These are phyloP conservation scores for Raja brachyura DNA, from an alignment of 2,113 vertebrate genomes.

Conservation along the genomic window DNA sequence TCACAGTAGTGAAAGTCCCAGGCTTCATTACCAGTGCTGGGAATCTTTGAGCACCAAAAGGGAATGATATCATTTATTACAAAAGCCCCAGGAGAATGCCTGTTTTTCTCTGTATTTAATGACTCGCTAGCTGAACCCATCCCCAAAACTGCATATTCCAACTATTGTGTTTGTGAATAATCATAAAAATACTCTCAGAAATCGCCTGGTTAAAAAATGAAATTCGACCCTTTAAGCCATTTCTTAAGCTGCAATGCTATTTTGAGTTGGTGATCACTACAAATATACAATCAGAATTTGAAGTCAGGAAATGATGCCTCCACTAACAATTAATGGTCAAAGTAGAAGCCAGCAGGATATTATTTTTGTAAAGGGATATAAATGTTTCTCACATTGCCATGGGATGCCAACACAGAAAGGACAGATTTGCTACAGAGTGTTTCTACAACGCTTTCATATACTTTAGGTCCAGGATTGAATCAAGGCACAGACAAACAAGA, in stretches of 20 bases:
- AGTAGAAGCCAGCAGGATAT: not conserved
- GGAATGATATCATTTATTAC: slow-evolving; percentile 31
- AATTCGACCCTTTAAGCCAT: not conserved
- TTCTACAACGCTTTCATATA: not conserved
- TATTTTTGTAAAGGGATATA: not conserved
- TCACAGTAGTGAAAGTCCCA: not conserved
- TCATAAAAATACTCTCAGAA: not conserved
- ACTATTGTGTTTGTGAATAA: not conserved
- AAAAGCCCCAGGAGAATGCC: slow-evolving; percentile 7
- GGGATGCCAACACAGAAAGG: not conserved
- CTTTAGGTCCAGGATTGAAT: not conserved
- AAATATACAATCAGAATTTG: not conserved
- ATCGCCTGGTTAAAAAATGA: not conserved
- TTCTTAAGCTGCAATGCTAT: not conserved
- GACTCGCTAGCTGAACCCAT: slow-evolving; percentile 3
- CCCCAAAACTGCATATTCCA: not conserved
- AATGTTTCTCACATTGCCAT: not conserved
- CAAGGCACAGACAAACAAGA: not conserved
- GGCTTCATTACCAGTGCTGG: slow-evolving; percentile 5
- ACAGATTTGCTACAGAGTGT: not conserved
- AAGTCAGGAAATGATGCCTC: not conserved
- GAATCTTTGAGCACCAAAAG: slow-evolving; percentile 24
- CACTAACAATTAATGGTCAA: not conserved
- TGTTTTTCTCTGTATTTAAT: slow-evolving; percentile 26
- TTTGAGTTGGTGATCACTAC: not conserved